These are phyloP conservation scores for Menidia beryllina DNA, from an alignment of 2,113 vertebrate genomes.

Conservation along the genomic window DNA sequence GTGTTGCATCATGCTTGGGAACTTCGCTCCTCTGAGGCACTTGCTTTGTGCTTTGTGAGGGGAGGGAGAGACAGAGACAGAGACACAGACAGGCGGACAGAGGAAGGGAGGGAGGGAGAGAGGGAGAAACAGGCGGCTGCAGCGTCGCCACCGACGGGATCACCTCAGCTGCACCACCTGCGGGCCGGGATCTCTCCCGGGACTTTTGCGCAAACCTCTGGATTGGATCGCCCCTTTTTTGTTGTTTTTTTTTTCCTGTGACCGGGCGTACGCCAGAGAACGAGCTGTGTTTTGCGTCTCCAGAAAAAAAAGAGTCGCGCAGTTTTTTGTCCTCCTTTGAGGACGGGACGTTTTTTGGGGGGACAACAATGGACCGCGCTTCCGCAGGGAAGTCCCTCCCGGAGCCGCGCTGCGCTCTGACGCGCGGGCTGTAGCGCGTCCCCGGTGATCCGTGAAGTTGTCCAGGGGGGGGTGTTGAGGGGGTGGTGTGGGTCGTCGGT, in stretches of 20 bases:
- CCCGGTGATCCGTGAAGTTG: conserved; percentile 6
- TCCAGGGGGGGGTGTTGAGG: conserved; percentile 18
- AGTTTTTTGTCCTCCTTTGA: conserved; percentile 57
- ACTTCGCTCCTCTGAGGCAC: conserved; percentile 77
- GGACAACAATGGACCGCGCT: conserved; percentile 61
- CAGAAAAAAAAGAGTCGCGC: conserved; percentile 31
- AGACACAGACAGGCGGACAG: neutral
- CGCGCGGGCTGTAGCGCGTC: conserved; percentile 23
- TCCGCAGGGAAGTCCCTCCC: conserved; percentile 20
- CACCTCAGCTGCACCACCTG: conserved; percentile 51
- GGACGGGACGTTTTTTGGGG: conserved; percentile 50
- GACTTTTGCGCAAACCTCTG: neutral
- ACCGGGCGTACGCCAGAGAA: neutral
- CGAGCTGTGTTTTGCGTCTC: conserved; percentile 9
- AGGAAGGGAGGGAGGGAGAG: conserved; percentile 5
- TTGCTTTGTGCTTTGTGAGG: conserved; percentile 36
- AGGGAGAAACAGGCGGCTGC: conserved; percentile 5
- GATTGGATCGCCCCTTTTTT: neutral
- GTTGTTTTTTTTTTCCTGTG: neutral
- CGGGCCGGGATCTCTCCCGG: neutral
- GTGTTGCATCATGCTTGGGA: conserved; percentile 67
- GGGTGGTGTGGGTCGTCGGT: neutral
- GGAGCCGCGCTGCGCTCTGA: conserved; percentile 28
- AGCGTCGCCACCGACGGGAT: conserved; percentile 42
- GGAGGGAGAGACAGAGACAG: conserved; percentile 4